Conservation (phyloP, 2,888 invertebrate species). For the Zaprionus bogoriensis region DNA sequence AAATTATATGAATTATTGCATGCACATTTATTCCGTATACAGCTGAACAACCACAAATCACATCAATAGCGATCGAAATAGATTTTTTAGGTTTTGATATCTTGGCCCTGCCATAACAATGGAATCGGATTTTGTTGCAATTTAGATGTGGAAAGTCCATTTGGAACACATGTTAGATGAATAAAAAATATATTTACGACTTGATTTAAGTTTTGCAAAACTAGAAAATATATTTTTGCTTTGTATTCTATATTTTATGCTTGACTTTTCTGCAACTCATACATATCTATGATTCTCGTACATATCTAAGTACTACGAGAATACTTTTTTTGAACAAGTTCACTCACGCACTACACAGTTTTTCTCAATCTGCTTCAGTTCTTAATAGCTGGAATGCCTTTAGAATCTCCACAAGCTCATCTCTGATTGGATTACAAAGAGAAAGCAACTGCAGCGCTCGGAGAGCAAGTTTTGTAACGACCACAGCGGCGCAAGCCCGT, state of each 20-base stretch:
- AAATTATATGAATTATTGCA: not conserved
- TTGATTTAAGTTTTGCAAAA: not conserved
- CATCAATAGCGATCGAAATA: not conserved
- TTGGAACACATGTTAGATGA: not conserved
- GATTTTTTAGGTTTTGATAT: conserved; percentile 12
- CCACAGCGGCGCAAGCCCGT: not conserved
- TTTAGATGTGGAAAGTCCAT: not conserved
- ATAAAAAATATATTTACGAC: not conserved
- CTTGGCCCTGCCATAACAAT: conserved; percentile 4
- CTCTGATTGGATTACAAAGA: conserved; percentile 16
- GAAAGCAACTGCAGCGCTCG: not conserved
- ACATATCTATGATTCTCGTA: not conserved
- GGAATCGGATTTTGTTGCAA: not conserved
- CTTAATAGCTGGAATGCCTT: not conserved
- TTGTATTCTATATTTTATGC: not conserved
- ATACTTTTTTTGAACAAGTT: not conserved
- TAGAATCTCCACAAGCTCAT: not conserved
- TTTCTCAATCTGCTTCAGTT: not conserved
- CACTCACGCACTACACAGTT: not conserved
- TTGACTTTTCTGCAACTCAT: not conserved
- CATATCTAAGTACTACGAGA: not conserved
- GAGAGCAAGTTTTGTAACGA: not conserved
- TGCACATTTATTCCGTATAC: conserved; percentile 2
- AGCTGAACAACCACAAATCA: conserved; percentile 9
- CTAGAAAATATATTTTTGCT: not conserved